These are phyloP conservation scores for Heliconius eleuchia DNA, from an alignment of 1,140 invertebrate genomes.

Conservation along the genomic window DNA sequence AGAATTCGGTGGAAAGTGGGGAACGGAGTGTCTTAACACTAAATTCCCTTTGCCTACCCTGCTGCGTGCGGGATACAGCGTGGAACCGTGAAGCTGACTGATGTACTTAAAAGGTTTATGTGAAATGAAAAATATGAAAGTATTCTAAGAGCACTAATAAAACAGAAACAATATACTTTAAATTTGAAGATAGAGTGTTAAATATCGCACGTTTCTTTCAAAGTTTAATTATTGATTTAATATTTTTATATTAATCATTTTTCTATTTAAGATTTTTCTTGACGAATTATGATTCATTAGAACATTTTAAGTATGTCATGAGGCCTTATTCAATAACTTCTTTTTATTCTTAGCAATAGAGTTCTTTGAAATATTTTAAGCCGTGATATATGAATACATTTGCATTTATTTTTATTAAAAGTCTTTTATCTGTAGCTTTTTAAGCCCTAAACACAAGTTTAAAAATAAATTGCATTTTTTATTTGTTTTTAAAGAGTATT, in stretches of 20 bases:
- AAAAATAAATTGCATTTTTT: neutral
- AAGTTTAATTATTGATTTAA: neutral
- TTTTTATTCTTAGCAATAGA: neutral
- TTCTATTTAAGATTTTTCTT: neutral
- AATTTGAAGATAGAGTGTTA: too few species aligned
- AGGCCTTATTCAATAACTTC: neutral
- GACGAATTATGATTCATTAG: neutral
- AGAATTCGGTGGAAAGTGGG: too few species aligned
- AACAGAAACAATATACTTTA: too few species aligned
- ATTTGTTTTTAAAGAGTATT: too few species aligned
- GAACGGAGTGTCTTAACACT: too few species aligned
- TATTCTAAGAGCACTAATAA: too few species aligned
- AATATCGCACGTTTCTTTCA: too few species aligned
- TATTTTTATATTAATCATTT: neutral
- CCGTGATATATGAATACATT: neutral
- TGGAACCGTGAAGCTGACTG: too few species aligned
- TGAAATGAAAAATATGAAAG: too few species aligned
- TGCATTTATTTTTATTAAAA: neutral
- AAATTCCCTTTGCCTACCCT: too few species aligned
- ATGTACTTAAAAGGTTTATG: too few species aligned
- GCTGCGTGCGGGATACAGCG: too few species aligned
- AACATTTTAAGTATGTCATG: neutral
- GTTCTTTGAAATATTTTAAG: neutral
- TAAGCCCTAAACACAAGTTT: neutral
- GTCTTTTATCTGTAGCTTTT: neutral